A percentile compares a stretch with the other conserved stretches of the same genome.
These are phyloP conservation scores for Nemotelus nigrinus DNA, from an alignment of 2,888 invertebrate genomes.

Conservation along the genomic window DNA sequence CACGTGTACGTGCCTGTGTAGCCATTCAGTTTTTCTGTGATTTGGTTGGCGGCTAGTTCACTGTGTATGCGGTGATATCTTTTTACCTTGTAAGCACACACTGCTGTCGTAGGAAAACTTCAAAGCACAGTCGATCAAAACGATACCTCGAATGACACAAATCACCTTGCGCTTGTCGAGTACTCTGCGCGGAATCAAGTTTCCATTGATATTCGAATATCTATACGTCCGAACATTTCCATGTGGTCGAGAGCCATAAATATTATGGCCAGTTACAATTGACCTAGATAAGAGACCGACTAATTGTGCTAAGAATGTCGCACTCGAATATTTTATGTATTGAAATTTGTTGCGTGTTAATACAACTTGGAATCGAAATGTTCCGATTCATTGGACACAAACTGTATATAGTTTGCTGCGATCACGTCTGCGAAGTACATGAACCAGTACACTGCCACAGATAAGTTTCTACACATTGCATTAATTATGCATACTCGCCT, in stretches of 20 bases:
- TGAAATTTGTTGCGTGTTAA: not conserved
- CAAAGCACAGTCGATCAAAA: too few species aligned
- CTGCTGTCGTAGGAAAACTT: too few species aligned
- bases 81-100: too few species aligned
- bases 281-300: constrained; percentile 2
- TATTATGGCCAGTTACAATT: not conserved
- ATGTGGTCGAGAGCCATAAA: not conserved
- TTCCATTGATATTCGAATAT: too few species aligned
- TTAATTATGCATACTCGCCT: not conserved
- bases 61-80: too few species aligned
- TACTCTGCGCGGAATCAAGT: too few species aligned
- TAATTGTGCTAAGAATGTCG: constrained; percentile 11
- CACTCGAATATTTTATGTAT: not conserved
- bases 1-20: too few species aligned
- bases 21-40: too few species aligned
- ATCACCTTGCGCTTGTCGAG: too few species aligned
- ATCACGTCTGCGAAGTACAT: not conserved
- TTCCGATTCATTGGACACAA: constrained; percentile 10
- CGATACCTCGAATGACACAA: too few species aligned
- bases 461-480: not conserved
- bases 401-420: not conserved
- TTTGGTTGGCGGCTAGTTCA: too few species aligned
- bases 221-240: not conserved
- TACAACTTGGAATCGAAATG: not conserved
- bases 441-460: not conserved